A percentile compares a stretch with the other conserved stretches of the same genome.
Evolutionary conservation across 1,140 invertebrate species (phyloP).

Genomic region (Drosophila pruinosa): DNA sequence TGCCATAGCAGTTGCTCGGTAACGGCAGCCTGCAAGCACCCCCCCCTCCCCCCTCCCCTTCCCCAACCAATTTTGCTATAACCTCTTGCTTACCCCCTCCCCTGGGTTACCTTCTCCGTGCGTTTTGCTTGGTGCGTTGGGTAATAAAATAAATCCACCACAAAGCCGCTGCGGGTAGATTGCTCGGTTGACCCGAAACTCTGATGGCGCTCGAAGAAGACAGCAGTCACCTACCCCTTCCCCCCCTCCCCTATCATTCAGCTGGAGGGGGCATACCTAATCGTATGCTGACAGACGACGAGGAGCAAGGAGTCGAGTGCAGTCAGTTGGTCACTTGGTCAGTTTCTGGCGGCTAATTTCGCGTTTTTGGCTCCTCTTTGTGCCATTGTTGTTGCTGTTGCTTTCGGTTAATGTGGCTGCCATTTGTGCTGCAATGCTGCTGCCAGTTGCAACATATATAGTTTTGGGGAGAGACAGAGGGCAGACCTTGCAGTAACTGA

Average conservation of each 20-base stretch:
- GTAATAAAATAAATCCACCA: conserved; percentile 80
- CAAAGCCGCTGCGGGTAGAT: conserved; percentile 75
- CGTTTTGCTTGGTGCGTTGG: conserved; percentile 26
- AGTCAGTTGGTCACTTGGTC: conserved; percentile 20
- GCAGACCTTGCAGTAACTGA: background rate
- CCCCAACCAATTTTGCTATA: background rate
- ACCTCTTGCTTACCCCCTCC: background rate
- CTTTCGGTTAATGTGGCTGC: conserved; percentile 49
- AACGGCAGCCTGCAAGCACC: background rate
- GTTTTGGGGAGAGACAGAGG: background rate
- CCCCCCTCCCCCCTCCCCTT: background rate
- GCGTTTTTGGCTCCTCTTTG: conserved; percentile 35
- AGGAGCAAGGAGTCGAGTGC: background rate
- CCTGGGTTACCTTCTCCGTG: background rate
- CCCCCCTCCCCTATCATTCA: too few species aligned
- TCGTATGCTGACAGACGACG: conserved; percentile 20
- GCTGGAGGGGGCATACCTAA: conserved; percentile 15
- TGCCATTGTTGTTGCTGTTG: conserved; percentile 15
- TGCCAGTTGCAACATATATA: conserved; percentile 29
- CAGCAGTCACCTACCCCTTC: background rate
- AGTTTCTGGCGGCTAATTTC: conserved; percentile 61
- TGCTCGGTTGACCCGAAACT: conserved; percentile 66
- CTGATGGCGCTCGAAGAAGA: conserved; percentile 15
- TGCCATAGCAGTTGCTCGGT: conserved; percentile 1
- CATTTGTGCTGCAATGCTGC: conserved; percentile 20